Conservation (phyloP, 2,113 vertebrate species). For the Bostrychus sinensis region DNA sequence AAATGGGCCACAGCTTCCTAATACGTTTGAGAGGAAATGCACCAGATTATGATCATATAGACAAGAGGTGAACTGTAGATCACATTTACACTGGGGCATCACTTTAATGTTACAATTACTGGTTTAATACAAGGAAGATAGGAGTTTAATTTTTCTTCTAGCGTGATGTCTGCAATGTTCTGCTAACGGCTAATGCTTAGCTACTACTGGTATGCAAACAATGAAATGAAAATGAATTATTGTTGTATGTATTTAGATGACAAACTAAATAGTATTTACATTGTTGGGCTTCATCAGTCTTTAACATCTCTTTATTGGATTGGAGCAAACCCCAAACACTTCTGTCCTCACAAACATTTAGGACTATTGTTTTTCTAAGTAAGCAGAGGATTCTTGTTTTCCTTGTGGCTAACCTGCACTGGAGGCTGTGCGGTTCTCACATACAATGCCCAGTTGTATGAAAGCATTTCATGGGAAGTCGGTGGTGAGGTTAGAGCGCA, state of each 20-base stretch:
- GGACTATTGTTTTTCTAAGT: not conserved
- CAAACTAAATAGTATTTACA: not conserved
- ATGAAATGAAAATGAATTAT: not conserved
- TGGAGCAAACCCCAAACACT: not conserved
- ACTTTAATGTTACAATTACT: not conserved
- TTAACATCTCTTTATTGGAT: not conserved
- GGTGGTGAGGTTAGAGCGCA: constrained; percentile 38
- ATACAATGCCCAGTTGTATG: constrained; percentile 2
- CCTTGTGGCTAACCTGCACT: not conserved
- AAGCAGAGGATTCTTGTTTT: not conserved
- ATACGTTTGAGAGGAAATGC: not conserved
- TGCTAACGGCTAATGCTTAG: no score
- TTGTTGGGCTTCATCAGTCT: not conserved
- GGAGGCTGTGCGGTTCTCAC: not conserved
- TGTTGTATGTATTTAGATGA: not conserved
- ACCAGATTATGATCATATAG: constrained; percentile 3
- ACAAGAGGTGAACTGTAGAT: not conserved
- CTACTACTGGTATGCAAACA: not conserved
- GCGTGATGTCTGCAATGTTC: no score
- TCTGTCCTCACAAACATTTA: not conserved
- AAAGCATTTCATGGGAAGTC: constrained; percentile 24
- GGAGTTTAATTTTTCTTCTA: not conserved
- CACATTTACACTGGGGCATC: not conserved
- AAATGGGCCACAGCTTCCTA: not conserved
- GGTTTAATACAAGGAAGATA: not conserved